These are phyloP conservation scores for Coptodon rendalli DNA, from an alignment of 2,113 vertebrate genomes.

Conservation along the genomic window DNA sequence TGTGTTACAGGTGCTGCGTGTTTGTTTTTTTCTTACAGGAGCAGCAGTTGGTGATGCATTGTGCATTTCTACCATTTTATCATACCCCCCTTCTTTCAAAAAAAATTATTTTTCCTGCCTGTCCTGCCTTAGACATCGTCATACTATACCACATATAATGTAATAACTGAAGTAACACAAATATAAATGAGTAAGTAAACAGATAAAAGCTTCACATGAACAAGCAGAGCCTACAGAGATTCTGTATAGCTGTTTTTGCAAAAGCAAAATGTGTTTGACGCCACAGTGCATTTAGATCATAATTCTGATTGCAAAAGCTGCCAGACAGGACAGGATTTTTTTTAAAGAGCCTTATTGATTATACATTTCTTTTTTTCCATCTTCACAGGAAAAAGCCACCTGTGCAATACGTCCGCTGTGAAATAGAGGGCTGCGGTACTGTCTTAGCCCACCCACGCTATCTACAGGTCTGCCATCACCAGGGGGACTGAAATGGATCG, in stretches of 20 bases:
- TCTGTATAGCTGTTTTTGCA: background rate
- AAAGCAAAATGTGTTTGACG: background rate
- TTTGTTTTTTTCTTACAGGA: background rate
- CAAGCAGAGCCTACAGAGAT: background rate
- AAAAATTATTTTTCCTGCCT: background rate
- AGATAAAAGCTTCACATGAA: background rate
- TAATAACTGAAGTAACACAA: background rate
- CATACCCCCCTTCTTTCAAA: background rate
- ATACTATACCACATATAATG: background rate
- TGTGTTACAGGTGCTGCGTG: background rate
- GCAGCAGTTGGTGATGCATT: no score
- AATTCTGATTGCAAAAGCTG: background rate
- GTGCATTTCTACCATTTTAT: background rate
- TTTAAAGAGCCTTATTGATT: background rate
- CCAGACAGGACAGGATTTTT: background rate
- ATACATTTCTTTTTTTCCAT: background rate
- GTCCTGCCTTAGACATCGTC: background rate
- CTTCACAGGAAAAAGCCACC: conserved; percentile 55
- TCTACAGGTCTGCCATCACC: conserved; percentile 76
- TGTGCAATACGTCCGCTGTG: conserved; percentile 88
- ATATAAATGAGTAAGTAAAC: background rate
- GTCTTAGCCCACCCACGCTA: conserved; percentile 87
- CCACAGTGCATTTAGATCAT: background rate
- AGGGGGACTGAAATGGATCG: background rate
- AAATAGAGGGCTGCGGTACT: conserved; percentile 90